phyloP scores from a whole-genome alignment of 2,888 invertebrate genomes.

The Fabriciana adippe region DNA sequence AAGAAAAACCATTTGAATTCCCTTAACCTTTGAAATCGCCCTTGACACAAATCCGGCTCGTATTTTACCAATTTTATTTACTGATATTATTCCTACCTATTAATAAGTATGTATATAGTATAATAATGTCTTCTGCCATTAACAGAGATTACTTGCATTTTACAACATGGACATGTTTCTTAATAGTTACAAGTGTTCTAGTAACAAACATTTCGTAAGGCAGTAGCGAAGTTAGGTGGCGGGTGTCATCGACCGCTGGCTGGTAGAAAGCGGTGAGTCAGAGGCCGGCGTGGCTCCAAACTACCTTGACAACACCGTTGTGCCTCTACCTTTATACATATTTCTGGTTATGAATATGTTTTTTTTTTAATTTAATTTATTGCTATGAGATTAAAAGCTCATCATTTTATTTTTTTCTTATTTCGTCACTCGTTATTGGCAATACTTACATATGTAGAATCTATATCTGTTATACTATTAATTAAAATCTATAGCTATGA shows the following conservation, averaged over 20 bases:
- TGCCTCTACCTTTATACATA: slow-evolving; percentile 5
- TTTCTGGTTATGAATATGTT: not conserved
- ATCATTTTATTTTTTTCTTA: too few relatives aligned
- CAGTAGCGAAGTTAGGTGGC: slow-evolving; percentile 52
- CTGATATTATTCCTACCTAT: too few relatives aligned
- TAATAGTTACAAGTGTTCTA: slow-evolving; percentile 31
- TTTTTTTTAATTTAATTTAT: not conserved
- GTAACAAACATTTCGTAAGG: slow-evolving; percentile 33
- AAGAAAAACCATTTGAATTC: too few relatives aligned
- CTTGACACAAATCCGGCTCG: too few relatives aligned
- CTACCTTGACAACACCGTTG: slow-evolving; percentile 50
- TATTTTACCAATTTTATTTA: too few relatives aligned
- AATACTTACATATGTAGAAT: too few relatives aligned
- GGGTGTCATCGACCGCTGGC: slow-evolving; percentile 59
- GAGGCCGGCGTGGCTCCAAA: slow-evolving; percentile 45
- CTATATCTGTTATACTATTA: too few relatives aligned
- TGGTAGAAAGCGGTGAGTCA: slow-evolving; percentile 58
- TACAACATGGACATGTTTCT: slow-evolving; percentile 29
- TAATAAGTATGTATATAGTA: not conserved
- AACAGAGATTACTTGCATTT: slow-evolving; percentile 20
- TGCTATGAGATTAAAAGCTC: not conserved
- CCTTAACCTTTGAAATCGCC: too few relatives aligned
- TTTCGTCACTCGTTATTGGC: too few relatives aligned
- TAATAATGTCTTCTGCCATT: slow-evolving; percentile 1
- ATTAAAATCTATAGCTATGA: too few relatives aligned